Conservation (phyloP, 2,888 invertebrate species). For the Tenthredo livida region DNA sequence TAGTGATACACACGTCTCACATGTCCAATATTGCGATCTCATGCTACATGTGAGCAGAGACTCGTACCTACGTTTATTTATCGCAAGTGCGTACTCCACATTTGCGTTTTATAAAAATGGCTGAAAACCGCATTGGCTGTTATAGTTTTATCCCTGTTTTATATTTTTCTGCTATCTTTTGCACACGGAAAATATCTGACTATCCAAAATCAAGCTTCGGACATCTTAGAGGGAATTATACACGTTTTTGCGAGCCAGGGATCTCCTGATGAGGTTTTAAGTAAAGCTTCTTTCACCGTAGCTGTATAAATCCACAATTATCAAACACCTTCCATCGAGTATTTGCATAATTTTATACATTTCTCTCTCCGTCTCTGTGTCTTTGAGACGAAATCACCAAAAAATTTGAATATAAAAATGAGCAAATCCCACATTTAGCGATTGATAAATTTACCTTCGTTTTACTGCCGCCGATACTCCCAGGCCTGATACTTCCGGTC, state of each 20-base stretch:
- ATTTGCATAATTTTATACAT: slow-evolving; percentile 73
- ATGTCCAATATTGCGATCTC: slow-evolving; percentile 22
- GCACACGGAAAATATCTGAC: not conserved
- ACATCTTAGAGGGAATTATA: slow-evolving; percentile 18
- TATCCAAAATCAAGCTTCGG: slow-evolving; percentile 14
- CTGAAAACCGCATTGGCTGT: not conserved
- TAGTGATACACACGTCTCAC: slow-evolving; percentile 65
- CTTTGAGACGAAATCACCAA: not conserved
- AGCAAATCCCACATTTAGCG: not conserved
- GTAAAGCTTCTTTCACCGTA: slow-evolving; percentile 41
- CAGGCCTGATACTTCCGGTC: slow-evolving; percentile 97
- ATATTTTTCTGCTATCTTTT: not conserved
- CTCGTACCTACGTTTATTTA: not conserved
- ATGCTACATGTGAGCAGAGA: not conserved
- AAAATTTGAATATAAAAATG: not conserved
- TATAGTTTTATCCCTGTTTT: not conserved
- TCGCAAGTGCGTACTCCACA: slow-evolving; percentile 43
- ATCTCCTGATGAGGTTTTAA: slow-evolving; percentile 46
- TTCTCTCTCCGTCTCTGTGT: not conserved
- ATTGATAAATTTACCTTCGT: slow-evolving; percentile 87
- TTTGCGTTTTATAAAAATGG: not conserved
- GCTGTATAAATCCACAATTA: slow-evolving; percentile 66
- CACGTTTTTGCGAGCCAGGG: slow-evolving; percentile 36
- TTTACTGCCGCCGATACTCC: slow-evolving; percentile 96
- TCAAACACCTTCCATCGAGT: slow-evolving; percentile 72